Percentiles rank a stretch among this genome's conserved stretches.
These are phyloP conservation scores for Neuroterus valhalla DNA, from an alignment of 1,140 invertebrate species.

Conservation along the genomic window DNA sequence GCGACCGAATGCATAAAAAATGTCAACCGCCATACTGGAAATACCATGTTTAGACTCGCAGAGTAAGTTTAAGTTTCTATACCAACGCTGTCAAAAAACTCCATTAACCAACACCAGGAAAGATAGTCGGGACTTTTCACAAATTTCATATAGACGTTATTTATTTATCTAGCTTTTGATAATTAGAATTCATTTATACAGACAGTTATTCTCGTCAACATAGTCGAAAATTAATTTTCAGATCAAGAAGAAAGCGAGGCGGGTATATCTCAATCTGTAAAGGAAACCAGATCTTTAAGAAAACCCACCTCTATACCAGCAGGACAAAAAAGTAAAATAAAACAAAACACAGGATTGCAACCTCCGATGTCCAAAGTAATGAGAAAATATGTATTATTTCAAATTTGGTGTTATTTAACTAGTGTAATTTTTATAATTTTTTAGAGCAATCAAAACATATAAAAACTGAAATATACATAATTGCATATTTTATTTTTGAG, in stretches of 20 bases:
- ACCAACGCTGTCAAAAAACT: background rate
- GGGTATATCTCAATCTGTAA: background rate
- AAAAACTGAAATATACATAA: no score
- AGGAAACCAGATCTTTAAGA: background rate
- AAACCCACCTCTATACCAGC: background rate
- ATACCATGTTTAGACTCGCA: background rate
- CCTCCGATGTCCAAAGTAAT: background rate
- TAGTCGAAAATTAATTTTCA: background rate
- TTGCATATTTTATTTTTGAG: no score
- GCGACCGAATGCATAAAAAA: background rate
- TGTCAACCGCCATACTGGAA: background rate
- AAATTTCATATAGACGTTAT: no score
- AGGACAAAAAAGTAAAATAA: conserved; percentile 18
- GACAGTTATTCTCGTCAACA: background rate
- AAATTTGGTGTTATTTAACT: no score
- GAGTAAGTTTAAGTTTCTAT: background rate
- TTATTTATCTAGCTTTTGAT: no score
- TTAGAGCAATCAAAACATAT: no score
- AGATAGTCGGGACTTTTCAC: no score
- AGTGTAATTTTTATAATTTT: no score
- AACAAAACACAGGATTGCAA: background rate
- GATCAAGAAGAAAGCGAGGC: background rate
- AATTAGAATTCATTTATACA: no score
- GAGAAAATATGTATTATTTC: background rate
- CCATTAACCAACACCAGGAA: background rate